Conservation (phyloP, 1,140 invertebrate species). For the Wiebesia pumilae region DNA sequence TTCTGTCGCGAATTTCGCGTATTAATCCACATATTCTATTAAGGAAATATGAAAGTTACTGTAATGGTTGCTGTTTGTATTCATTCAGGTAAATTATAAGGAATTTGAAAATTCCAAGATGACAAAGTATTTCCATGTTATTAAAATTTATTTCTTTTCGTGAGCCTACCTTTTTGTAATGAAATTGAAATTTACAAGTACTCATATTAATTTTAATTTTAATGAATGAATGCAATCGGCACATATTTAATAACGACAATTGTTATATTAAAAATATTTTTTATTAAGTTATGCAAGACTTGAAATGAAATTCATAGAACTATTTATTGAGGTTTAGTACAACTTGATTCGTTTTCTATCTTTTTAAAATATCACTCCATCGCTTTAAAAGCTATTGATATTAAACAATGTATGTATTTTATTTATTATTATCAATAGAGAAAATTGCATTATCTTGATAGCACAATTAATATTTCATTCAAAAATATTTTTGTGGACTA, state of each 20-base stretch:
- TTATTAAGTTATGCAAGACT: background rate
- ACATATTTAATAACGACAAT: background rate
- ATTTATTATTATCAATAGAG: no score
- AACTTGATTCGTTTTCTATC: no score
- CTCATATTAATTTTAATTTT: background rate
- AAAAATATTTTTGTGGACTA: no score
- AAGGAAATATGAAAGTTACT: slow-evolving; percentile 6
- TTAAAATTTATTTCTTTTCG: background rate
- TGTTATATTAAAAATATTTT: background rate
- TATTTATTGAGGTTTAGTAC: no score
- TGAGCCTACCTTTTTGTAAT: no score
- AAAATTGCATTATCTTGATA: no score
- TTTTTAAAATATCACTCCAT: no score
- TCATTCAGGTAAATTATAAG: background rate
- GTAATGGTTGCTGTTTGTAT: background rate
- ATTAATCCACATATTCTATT: background rate
- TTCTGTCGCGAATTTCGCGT: background rate
- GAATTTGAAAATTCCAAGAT: background rate
- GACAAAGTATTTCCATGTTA: background rate
- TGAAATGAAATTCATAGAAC: no score
- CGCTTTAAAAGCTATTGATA: no score
- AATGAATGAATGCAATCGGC: background rate
- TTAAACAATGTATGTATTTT: no score
- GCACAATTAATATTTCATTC: background rate
- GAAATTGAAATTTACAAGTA: background rate